These are phyloP conservation scores for Alauda arvensis DNA, from an alignment of 2,797 vertebrate species.

Conservation along the genomic window DNA sequence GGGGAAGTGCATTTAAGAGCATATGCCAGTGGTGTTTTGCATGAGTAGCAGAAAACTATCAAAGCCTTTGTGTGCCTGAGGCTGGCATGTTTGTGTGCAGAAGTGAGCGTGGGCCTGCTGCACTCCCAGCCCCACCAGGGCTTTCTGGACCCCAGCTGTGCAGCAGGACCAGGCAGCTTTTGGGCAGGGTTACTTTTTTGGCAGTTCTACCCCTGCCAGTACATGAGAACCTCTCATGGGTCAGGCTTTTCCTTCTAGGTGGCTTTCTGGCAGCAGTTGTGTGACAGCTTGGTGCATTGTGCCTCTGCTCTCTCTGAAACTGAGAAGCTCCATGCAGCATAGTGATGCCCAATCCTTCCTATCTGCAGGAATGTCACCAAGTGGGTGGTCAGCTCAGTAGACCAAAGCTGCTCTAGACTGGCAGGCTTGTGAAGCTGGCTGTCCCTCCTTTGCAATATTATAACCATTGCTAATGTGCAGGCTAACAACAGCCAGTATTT, in stretches of 20 bases:
- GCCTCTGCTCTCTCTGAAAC: not conserved
- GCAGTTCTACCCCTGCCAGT: not conserved
- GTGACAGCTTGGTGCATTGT: not conserved
- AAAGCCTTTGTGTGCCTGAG: not conserved
- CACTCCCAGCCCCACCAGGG: not conserved
- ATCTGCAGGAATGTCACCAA: not conserved
- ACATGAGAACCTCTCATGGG: not conserved
- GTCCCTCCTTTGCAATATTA: not conserved
- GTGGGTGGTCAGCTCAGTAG: not conserved
- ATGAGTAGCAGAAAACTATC: conserved; percentile 8
- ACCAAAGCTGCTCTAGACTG: not conserved
- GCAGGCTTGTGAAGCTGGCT: not conserved
- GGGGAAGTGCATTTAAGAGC: conserved; percentile 15
- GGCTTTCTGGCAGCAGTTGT: not conserved
- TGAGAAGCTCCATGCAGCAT: not conserved
- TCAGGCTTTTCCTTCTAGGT: not conserved
- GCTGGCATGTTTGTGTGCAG: not conserved
- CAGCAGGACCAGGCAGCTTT: not conserved
- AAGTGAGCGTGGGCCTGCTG: not conserved
- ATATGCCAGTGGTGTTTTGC: conserved; percentile 9
- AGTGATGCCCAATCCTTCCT: fast-evolving
- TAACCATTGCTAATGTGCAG: not conserved
- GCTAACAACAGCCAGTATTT: not conserved
- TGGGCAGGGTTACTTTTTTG: not conserved
- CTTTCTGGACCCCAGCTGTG: not conserved